Evolutionary conservation across 2,888 invertebrate genomes (phyloP), one percentile per base, ranked within the genome.

Genomic region (Lingula anatina): DNA sequence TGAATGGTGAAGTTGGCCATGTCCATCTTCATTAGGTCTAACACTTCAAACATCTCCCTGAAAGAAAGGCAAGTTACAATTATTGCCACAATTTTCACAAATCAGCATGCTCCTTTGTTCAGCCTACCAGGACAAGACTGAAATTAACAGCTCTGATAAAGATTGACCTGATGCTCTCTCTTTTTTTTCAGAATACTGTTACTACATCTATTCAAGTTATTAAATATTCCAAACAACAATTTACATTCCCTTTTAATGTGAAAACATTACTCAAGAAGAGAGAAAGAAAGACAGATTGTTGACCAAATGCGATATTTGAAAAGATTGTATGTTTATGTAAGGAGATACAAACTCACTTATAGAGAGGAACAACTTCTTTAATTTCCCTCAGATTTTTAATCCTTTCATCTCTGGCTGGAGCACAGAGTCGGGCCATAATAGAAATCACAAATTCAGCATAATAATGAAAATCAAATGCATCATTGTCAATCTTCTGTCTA

Each of bases 1-100:
- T 88, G 86, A 44, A 99, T 86, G 37, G 93, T 84, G 50, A 90
- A 95, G 78, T 99, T 99, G 0, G 95, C 94, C 83, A 97, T 85
- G 73, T 99, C 99, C 60, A 95, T 79, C 68, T 89, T 90, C 86
- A 99, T 88, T 27, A 93, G 80, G 56, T 93, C 90, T 60, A 97
- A 78, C 0, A 87, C 83, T 78, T 83, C 74, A 62, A 81, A 74
- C 31, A 80, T 78, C 31, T 78, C 78, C 61, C 81, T 81, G 62
- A 2, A 66, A 62, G 31, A 43, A 27, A 46, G n/a, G n/a, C n/a
- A n/a, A n/a, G n/a, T n/a, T n/a, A n/a, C n/a, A n/a, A n/a, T n/a
- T n/a, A n/a, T n/a, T n/a, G n/a, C n/a, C n/a, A n/a, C n/a, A n/a
- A n/a, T n/a, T n/a, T n/a, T n/a, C n/a, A n/a, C n/a, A n/a, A n/a